Evolutionary conservation across 2,888 invertebrate genomes (phyloP).

Genomic region (Anodontia alba): DNA sequence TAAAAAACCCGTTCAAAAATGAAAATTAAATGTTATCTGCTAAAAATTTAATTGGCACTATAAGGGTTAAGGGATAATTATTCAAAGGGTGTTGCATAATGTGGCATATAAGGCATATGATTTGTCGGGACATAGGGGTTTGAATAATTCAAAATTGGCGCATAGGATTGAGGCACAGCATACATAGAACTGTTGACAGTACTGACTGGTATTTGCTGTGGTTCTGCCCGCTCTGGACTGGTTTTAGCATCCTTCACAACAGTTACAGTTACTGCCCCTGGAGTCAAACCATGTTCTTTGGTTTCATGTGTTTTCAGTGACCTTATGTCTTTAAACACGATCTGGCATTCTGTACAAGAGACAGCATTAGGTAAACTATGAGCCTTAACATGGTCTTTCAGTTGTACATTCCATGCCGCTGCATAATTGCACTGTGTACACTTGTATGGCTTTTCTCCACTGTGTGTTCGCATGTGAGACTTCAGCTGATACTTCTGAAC

Average conservation of each 20-base stretch:
- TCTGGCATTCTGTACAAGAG: conserved; percentile 42
- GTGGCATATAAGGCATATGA: not conserved
- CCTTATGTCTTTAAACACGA: conserved; percentile 50
- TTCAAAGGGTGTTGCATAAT: not conserved
- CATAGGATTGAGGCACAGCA: conserved; percentile 5
- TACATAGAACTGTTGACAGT: not conserved
- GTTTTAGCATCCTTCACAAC: not conserved
- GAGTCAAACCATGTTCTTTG: conserved; percentile 32
- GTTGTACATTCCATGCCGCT: conserved; percentile 65
- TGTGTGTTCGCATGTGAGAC: conserved; percentile 63
- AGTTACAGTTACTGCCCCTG: not conserved
- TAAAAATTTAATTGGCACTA: too few relatives aligned
- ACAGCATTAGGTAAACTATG: conserved; percentile 36
- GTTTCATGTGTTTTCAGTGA: conserved; percentile 41
- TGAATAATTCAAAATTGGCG: not conserved
- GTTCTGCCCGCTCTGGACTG: not conserved
- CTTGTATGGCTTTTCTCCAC: conserved; percentile 61
- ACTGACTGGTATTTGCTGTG: not conserved
- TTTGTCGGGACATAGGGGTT: not conserved
- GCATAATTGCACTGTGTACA: conserved; percentile 60
- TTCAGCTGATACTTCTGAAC: conserved; percentile 57
- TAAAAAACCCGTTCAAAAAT: too few relatives aligned
- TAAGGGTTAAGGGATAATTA: too few relatives aligned
- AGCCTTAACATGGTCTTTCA: conserved; percentile 57
- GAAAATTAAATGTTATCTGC: too few relatives aligned